Conservation (phyloP, 2,888 invertebrate species). For the Leptura quadrifasciata region DNA sequence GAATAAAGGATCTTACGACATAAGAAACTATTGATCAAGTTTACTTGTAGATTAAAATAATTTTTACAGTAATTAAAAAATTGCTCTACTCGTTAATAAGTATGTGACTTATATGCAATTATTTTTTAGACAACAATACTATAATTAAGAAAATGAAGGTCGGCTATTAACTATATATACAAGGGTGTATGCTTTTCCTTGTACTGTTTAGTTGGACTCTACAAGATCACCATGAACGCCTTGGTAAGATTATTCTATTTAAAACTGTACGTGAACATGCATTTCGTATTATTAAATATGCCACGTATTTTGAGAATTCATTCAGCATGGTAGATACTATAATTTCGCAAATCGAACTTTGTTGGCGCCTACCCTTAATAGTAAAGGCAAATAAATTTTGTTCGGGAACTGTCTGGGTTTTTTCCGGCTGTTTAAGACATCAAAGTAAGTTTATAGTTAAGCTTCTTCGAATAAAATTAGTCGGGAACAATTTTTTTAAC, state of each 20-base stretch:
- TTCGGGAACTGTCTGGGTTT: too few relatives aligned
- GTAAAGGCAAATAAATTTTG: too few relatives aligned
- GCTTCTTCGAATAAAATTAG: too few relatives aligned
- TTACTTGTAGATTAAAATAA: background rate
- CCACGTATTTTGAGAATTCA: background rate
- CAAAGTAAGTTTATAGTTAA: too few relatives aligned
- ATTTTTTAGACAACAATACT: slow-evolving; percentile 38
- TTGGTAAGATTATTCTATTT: slow-evolving; percentile 51
- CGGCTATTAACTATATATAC: slow-evolving; percentile 53
- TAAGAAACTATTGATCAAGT: background rate
- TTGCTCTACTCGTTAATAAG: slow-evolving; percentile 2
- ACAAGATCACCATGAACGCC: slow-evolving; percentile 55
- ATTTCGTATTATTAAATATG: background rate
- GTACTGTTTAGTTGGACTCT: slow-evolving; percentile 40
- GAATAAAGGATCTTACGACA: background rate
- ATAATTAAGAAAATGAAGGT: slow-evolving; percentile 52
- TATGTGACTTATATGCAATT: slow-evolving; percentile 29
- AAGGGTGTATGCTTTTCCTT: slow-evolving; percentile 52
- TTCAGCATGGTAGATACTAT: too few relatives aligned
- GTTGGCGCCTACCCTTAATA: too few relatives aligned
- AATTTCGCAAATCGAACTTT: too few relatives aligned
- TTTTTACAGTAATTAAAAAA: slow-evolving; percentile 15
- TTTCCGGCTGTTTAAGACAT: too few relatives aligned
- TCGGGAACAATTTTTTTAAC: too few relatives aligned
- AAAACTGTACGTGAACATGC: background rate